Conservation (phyloP, 2,797 vertebrate genomes). For the Acanthornis magna region DNA sequence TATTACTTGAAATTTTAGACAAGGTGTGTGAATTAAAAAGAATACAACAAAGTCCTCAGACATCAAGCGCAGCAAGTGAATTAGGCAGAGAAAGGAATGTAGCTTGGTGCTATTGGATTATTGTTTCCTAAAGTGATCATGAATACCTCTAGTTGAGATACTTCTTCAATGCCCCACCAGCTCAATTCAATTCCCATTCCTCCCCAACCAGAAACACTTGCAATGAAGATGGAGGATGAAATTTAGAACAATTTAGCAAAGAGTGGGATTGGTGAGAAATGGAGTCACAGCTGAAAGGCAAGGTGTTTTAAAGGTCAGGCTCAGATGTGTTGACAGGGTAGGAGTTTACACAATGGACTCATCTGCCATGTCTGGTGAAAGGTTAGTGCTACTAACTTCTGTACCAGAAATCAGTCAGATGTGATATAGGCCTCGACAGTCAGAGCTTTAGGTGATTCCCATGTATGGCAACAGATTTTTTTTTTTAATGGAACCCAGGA, state of each 20-base stretch:
- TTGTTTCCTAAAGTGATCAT: neutral
- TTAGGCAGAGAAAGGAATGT: neutral
- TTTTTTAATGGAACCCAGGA: neutral
- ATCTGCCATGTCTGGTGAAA: neutral
- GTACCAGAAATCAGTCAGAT: neutral
- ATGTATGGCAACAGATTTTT: neutral
- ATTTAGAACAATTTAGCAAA: neutral
- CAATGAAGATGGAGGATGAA: neutral
- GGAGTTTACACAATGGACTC: neutral
- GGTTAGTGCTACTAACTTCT: neutral
- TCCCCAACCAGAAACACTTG: neutral
- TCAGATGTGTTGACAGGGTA: neutral
- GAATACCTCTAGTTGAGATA: neutral
- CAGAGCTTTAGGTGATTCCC: neutral
- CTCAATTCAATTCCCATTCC: neutral
- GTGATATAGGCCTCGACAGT: neutral
- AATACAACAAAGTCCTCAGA: neutral
- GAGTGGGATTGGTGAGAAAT: neutral
- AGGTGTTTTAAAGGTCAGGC: neutral
- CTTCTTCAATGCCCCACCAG: neutral
- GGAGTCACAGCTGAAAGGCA: neutral
- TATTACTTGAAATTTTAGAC: neutral
- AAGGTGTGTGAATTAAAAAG: neutral
- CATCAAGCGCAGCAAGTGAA: neutral
- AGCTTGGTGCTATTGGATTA: neutral